phyloP scores from a whole-genome alignment of 2,797 vertebrate species.

The Myotis findleyi region DNA sequence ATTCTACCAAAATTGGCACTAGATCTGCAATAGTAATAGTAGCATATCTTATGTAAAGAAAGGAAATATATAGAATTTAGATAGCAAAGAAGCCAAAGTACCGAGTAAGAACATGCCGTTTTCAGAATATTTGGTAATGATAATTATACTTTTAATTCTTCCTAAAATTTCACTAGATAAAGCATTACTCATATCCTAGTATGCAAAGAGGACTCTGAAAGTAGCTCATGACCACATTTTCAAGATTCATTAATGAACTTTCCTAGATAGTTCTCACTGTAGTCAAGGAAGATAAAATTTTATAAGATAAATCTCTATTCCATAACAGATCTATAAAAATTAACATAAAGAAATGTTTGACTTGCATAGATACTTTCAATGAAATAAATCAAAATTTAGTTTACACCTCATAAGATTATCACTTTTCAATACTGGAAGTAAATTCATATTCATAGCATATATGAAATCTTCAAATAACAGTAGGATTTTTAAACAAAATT shows the following conservation, averaged over 20 bases:
- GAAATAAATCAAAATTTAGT: slow-evolving; percentile 48
- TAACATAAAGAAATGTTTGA: background rate
- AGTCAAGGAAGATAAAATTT: background rate
- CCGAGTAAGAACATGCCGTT: slow-evolving; percentile 62
- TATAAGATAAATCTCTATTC: slow-evolving; percentile 24
- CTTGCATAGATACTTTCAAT: background rate
- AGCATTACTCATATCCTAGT: slow-evolving; percentile 71
- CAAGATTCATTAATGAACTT: slow-evolving; percentile 46
- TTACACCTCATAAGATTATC: slow-evolving; percentile 39
- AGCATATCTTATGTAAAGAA: slow-evolving; percentile 35
- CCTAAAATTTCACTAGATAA: slow-evolving; percentile 67
- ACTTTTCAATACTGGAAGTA: slow-evolving; percentile 45
- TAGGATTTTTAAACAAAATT: background rate
- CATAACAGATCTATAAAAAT: slow-evolving; percentile 36
- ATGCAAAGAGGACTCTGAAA: background rate
- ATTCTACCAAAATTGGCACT: background rate
- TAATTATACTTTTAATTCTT: slow-evolving; percentile 76
- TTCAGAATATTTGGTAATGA: slow-evolving; percentile 71
- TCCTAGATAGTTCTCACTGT: slow-evolving; percentile 29
- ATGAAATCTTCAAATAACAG: slow-evolving; percentile 25
- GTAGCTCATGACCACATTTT: slow-evolving; percentile 59
- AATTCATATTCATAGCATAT: slow-evolving; percentile 43
- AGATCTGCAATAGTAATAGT: background rate
- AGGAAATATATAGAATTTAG: slow-evolving; percentile 58
- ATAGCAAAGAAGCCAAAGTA: slow-evolving; percentile 55